Conservation (phyloP, 2,888 invertebrate genomes). For the Rhynchonema sp. region DNA sequence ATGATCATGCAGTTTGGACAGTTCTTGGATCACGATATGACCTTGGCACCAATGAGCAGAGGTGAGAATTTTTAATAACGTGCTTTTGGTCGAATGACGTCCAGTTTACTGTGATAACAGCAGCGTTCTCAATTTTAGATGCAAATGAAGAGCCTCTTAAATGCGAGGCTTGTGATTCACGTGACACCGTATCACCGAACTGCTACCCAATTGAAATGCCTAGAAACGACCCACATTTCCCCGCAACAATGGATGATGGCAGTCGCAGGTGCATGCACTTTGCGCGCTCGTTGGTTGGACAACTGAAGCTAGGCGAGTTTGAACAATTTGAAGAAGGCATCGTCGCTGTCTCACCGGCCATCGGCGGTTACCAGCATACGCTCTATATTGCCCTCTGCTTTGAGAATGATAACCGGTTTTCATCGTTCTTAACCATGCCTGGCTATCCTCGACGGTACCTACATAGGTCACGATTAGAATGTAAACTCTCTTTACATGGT, state of each 20-base stretch:
- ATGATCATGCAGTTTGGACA: constrained; percentile 76
- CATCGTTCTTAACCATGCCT: not conserved
- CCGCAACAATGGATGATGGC: constrained; percentile 56
- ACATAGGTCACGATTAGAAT: too few species aligned
- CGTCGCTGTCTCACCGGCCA: too few species aligned
- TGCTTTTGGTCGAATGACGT: too few species aligned
- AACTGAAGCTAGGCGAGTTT: constrained; percentile 49
- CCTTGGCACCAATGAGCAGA: constrained; percentile 60
- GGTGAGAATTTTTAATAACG: constrained; percentile 15
- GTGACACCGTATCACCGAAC: constrained; percentile 70
- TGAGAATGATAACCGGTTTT: too few species aligned
- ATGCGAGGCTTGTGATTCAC: constrained; percentile 53
- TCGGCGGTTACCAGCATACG: too few species aligned
- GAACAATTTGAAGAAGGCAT: too few species aligned
- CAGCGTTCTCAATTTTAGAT: not conserved
- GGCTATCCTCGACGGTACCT: not conserved
- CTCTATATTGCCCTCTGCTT: too few species aligned
- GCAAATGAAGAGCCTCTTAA: constrained; percentile 23
- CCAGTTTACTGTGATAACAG: too few species aligned
- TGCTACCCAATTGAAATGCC: constrained; percentile 83
- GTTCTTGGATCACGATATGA: constrained; percentile 78
- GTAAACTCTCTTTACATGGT: too few species aligned
- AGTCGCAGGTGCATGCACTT: constrained; percentile 73
- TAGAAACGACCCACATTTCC: constrained; percentile 65
- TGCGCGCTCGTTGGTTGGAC: constrained; percentile 78